phyloP scores from a whole-genome alignment of 2,888 invertebrate genomes.

The Perithous albicinctus region DNA sequence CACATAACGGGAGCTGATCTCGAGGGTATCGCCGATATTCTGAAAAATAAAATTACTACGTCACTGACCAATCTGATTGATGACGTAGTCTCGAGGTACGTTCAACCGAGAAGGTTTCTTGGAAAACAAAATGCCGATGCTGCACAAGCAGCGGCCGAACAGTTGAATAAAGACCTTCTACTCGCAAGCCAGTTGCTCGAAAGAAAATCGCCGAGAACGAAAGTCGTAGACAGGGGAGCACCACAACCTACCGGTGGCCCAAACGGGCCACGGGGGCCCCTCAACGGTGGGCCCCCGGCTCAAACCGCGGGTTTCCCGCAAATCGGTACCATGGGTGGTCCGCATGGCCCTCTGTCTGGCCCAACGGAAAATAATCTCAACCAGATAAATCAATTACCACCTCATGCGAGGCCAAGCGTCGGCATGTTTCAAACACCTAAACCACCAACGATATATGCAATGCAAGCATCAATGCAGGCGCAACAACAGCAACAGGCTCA shows the following conservation, averaged over 20 bases:
- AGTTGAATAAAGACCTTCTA: slow-evolving; percentile 93
- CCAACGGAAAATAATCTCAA: slow-evolving; percentile 86
- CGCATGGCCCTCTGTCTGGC: slow-evolving; percentile 81
- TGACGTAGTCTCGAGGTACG: slow-evolving; percentile 93
- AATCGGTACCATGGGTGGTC: slow-evolving; percentile 85
- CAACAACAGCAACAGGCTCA: slow-evolving; percentile 83
- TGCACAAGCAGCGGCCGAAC: slow-evolving; percentile 92
- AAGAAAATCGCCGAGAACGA: slow-evolving; percentile 93
- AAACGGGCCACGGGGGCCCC: slow-evolving; percentile 84
- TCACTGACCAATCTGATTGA: slow-evolving; percentile 94
- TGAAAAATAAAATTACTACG: slow-evolving; percentile 95
- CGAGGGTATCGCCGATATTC: slow-evolving; percentile 94
- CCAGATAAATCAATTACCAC: slow-evolving; percentile 86
- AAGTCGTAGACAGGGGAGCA: slow-evolving; percentile 89
- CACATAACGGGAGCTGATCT: slow-evolving; percentile 91
- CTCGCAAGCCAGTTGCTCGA: slow-evolving; percentile 93
- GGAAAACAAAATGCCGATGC: slow-evolving; percentile 93
- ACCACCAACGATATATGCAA: slow-evolving; percentile 87
- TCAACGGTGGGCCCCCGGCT: slow-evolving; percentile 84
- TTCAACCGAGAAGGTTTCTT: slow-evolving; percentile 91
- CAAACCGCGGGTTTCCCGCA: slow-evolving; percentile 86
- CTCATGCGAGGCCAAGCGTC: slow-evolving; percentile 89
- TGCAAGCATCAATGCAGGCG: slow-evolving; percentile 82
- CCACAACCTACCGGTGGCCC: slow-evolving; percentile 85
- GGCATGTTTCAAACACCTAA: slow-evolving; percentile 94